Evolutionary conservation across 2,113 vertebrate species (phyloP).

Genomic region (Passerina amoena): DNA sequence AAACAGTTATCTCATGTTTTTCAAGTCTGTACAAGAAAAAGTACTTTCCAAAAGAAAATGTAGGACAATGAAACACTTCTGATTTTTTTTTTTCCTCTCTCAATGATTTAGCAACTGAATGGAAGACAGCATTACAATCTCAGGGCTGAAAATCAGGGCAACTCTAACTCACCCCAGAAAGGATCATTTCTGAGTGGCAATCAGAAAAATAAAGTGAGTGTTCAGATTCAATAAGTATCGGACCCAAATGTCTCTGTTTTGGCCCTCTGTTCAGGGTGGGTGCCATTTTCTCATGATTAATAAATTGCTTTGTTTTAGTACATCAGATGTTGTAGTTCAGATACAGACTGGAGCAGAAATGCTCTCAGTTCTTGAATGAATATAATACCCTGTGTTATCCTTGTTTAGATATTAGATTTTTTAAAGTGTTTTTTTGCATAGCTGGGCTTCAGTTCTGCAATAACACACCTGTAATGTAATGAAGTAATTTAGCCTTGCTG

Average conservation of each 20-base stretch:
- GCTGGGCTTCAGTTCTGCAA: not conserved
- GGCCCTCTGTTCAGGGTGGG: not conserved
- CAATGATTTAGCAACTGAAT: constrained; percentile 74
- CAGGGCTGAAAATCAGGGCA: constrained; percentile 79
- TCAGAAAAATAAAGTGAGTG: constrained; percentile 76
- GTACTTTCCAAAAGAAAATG: not conserved
- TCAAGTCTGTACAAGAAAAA: not conserved
- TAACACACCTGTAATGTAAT: not conserved
- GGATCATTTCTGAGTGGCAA: constrained; percentile 58
- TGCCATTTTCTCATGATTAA: not conserved
- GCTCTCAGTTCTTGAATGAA: not conserved
- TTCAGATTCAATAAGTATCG: not conserved
- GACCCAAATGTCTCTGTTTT: not conserved
- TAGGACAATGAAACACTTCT: not conserved
- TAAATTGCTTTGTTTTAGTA: not conserved
- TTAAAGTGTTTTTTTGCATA: rapidly evolving
- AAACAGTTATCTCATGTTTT: not conserved
- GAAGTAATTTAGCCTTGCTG: not conserved
- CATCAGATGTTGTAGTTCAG: not conserved
- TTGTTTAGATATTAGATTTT: not conserved
- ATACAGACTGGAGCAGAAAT: not conserved
- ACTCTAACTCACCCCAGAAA: constrained; percentile 76
- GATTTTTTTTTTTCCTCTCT: not conserved
- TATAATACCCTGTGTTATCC: not conserved
- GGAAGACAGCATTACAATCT: constrained; percentile 74